Conservation (phyloP, 2,113 vertebrate species). For the Neomonachus schauinslandi region DNA sequence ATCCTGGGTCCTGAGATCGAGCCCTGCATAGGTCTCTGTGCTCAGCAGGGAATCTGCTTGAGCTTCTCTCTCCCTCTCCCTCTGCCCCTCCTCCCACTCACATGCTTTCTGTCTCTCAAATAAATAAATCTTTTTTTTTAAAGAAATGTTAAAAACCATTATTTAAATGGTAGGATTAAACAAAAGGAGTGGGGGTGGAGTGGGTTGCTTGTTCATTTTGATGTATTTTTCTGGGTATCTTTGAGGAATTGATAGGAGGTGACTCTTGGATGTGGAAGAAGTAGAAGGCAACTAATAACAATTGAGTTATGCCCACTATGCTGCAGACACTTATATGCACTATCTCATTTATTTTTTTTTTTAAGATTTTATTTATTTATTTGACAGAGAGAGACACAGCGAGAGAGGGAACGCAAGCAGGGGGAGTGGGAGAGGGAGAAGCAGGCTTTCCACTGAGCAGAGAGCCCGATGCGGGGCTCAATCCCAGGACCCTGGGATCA, state of each 20-base stretch:
- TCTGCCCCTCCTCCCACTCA: not conserved
- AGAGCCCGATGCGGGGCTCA: no score
- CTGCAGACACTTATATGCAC: not conserved
- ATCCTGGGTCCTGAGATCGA: no score
- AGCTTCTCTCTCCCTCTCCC: not conserved
- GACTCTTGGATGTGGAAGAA: not conserved
- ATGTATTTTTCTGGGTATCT: conserved; percentile 20
- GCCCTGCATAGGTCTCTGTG: no score
- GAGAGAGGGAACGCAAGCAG: no score
- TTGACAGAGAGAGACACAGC: no score
- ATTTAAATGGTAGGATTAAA: not conserved
- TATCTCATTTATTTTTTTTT: not conserved
- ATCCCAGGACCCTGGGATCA: no score
- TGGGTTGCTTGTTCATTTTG: not conserved
- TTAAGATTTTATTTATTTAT: no score
- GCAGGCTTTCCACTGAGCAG: no score
- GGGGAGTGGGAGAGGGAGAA: no score
- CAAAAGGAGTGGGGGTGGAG: not conserved
- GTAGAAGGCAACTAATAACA: not conserved
- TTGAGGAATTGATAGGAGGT: not conserved
- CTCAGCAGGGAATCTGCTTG: not conserved
- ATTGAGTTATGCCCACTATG: not conserved
- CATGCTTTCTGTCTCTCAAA: not conserved
- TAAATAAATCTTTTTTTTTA: not conserved
- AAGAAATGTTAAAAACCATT: not conserved